phyloP scores from a whole-genome alignment of 2,888 invertebrate species.

The Colostygia pectinataria region DNA sequence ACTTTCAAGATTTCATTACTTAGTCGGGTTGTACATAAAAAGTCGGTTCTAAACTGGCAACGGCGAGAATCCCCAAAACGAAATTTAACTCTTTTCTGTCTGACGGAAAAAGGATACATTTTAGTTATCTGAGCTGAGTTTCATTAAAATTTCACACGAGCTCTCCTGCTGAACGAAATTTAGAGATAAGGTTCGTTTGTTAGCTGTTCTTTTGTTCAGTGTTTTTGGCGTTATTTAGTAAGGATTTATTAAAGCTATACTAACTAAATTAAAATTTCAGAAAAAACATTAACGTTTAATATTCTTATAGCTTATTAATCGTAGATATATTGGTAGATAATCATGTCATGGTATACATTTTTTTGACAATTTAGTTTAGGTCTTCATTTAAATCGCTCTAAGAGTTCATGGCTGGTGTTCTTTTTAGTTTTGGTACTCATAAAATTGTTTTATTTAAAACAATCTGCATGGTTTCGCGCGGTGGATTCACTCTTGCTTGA shows the following conservation, averaged over 20 bases:
- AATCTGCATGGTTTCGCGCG: too few relatives aligned
- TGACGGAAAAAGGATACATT: slow-evolving; percentile 34
- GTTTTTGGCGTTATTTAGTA: slow-evolving; percentile 35
- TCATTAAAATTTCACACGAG: slow-evolving; percentile 39
- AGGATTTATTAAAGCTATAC: slow-evolving; percentile 19
- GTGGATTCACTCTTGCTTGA: too few relatives aligned
- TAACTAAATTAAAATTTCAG: slow-evolving; percentile 1
- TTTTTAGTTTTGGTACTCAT: too few relatives aligned
- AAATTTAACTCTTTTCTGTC: slow-evolving; percentile 26
- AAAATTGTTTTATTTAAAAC: too few relatives aligned
- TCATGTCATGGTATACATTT: too few relatives aligned
- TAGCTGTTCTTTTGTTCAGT: slow-evolving; percentile 39
- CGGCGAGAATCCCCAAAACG: slow-evolving; percentile 14
- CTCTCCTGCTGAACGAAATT: slow-evolving; percentile 36
- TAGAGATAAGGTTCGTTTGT: slow-evolving; percentile 40
- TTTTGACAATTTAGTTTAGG: too few relatives aligned
- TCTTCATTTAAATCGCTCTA: too few relatives aligned
- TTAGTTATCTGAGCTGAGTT: slow-evolving; percentile 40
- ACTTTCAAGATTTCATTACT: slow-evolving; percentile 3
- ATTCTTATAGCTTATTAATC: too few relatives aligned
- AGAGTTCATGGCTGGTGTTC: too few relatives aligned
- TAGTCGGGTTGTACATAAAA: not conserved
- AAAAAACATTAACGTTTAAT: too few relatives aligned
- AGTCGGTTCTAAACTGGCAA: slow-evolving; percentile 15
- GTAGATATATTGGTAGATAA: too few relatives aligned